Evolutionary conservation across 2,797 vertebrate species (phyloP).

Genomic region (Girardinus metallicus): DNA sequence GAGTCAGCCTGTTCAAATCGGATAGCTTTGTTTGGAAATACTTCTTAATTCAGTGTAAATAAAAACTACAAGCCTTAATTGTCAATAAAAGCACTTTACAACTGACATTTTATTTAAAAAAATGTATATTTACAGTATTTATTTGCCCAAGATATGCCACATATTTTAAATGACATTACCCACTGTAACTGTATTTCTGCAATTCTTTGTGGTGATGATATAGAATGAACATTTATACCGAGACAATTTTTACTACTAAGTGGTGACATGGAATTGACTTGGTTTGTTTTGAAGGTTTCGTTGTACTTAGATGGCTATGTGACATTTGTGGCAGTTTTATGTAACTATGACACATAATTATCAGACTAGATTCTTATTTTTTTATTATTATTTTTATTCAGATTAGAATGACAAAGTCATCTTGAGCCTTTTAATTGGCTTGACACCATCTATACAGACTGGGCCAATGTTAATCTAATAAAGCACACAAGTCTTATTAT

Average conservation of each 20-base stretch:
- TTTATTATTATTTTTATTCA: not conserved
- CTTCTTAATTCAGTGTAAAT: not conserved
- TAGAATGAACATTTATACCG: not conserved
- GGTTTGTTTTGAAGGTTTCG: not conserved
- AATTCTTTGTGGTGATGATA: not conserved
- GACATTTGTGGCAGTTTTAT: not conserved
- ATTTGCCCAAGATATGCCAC: not conserved
- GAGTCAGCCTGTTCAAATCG: not conserved
- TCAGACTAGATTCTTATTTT: not conserved
- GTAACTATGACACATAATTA: not conserved
- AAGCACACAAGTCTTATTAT: not conserved
- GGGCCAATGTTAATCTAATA: constrained; percentile 2
- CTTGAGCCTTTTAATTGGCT: not conserved
- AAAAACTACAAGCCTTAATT: not conserved
- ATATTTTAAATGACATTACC: not conserved
- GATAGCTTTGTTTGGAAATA: not conserved
- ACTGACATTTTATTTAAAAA: not conserved
- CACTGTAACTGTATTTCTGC: not conserved
- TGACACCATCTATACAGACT: not conserved
- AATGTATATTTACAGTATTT: not conserved
- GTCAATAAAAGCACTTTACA: not conserved
- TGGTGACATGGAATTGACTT: not conserved
- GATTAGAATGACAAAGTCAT: not conserved
- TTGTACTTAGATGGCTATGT: not conserved
- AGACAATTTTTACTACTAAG: not conserved